Evolutionary conservation across 2,797 vertebrate genomes (phyloP), one percentile per base, ranked within the genome.

Genomic region (Anas georgica): DNA sequence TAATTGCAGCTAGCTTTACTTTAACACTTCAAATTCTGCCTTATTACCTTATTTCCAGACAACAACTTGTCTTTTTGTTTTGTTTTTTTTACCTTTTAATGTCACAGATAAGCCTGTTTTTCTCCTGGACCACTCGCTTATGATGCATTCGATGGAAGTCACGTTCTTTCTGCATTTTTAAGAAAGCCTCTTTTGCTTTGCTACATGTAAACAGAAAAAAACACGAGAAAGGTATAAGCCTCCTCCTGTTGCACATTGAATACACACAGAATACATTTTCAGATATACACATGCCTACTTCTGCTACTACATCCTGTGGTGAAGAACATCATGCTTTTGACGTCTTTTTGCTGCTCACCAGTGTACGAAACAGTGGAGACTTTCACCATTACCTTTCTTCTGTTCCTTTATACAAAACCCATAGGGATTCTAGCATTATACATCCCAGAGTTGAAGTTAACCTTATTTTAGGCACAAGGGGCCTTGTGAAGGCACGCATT

Each of bases 71-170:
- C 23, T 48, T 12, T 48, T 25, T 48, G 23, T 48, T 23, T 48
- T 48, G 23, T 25, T 48, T 48, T 48, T 35, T 85, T 96, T 97
- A 98, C 98, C 97, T 97, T 94, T 98, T 98, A 23, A 99, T 97
- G 69, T 99, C 98, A 96, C 96, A 97, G 46, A 98, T 96, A 35
- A 99, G 97, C 60, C 93, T 97, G 91, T 97, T 98, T 91, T 98
- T 99, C 97, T 99, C 99, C 95, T 99, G 98, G 23, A 98, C 78
- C 10, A 98, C 95, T 43, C 98, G 98, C 28, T 97, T 98, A 43
- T 99, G 98, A 60, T 98, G 98, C 98, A 99, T 97, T 58, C 97
- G 97, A 87, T 99, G 98, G 78, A 98, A 97, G 94, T 99, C 98
- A 60, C 98, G 97, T 90, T 98, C 98, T 90, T 97, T 99, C 97